Evolutionary conservation across 2,797 vertebrate genomes (phyloP).

Genomic region (Peromyscus aztecus): DNA sequence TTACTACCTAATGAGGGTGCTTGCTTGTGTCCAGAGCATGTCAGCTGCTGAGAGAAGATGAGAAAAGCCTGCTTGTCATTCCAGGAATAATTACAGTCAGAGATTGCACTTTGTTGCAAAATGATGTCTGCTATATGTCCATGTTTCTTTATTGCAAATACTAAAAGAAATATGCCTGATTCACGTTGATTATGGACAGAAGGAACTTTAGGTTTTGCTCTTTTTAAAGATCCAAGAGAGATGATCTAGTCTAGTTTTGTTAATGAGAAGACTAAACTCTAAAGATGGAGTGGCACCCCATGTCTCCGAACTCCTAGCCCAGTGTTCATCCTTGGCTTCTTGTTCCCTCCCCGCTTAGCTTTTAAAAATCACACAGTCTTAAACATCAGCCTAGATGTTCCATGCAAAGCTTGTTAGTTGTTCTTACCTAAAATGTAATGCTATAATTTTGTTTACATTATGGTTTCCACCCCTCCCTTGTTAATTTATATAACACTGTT

Average conservation of each 20-base stretch:
- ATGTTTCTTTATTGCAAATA: background rate
- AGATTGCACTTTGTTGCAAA: background rate
- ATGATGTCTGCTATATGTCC: background rate
- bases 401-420: background rate
- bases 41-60: background rate
- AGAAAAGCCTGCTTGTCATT: background rate
- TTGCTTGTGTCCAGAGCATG: background rate
- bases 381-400: background rate
- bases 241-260: background rate
- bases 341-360: background rate
- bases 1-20: background rate
- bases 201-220: background rate
- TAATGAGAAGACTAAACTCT: background rate
- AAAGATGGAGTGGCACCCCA: background rate
- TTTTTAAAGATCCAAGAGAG: slow-evolving; percentile 50
- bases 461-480: background rate
- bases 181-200: background rate
- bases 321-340: background rate
- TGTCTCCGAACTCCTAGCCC: background rate
- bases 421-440: slow-evolving; percentile 48
- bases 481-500: slow-evolving; percentile 3
- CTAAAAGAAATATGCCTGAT: background rate
- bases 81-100: background rate
- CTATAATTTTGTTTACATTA: background rate
- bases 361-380: background rate